Conservation (phyloP, 2,113 vertebrate genomes). For the Lonchura striata region DNA sequence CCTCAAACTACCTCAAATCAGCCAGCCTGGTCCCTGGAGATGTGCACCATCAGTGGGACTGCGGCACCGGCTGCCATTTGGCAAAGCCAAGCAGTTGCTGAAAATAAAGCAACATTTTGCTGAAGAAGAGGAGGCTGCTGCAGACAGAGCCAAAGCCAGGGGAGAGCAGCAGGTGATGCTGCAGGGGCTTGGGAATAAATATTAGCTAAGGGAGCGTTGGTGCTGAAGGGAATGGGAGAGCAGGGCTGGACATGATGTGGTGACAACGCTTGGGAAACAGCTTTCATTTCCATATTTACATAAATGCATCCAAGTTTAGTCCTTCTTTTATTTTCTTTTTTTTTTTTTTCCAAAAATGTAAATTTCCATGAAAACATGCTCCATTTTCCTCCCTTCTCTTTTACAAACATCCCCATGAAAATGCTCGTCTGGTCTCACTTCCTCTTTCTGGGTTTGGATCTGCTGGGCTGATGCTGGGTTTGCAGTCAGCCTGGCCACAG, state of each 20-base stretch:
- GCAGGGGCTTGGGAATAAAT: not conserved
- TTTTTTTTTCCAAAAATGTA: slow-evolving; percentile 38
- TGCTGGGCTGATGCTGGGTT: not conserved
- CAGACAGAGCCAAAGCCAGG: not conserved
- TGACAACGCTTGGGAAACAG: not conserved
- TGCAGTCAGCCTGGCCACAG: not conserved
- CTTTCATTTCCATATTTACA: slow-evolving; percentile 60
- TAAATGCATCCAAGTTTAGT: slow-evolving; percentile 48
- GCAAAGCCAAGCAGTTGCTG: not conserved
- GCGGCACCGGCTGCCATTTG: rapidly evolving
- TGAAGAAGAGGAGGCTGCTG: slow-evolving; percentile 7
- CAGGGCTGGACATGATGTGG: not conserved
- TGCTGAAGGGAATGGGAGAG: not conserved
- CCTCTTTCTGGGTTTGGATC: not conserved
- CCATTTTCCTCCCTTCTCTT: not conserved
- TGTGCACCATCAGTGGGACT: rapidly evolving
- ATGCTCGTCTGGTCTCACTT: not conserved
- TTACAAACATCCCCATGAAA: not conserved
- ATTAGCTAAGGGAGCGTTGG: not conserved
- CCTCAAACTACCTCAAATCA: not conserved
- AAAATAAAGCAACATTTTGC: not conserved
- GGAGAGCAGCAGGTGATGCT: not conserved
- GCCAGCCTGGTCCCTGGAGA: not conserved
- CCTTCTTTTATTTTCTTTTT: not conserved
- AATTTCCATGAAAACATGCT: slow-evolving; percentile 53